Percentiles rank a stretch among this genome's conserved stretches.
Evolutionary conservation across 1,140 invertebrate genomes (phyloP).

Genomic region (Charaxes varanes): DNA sequence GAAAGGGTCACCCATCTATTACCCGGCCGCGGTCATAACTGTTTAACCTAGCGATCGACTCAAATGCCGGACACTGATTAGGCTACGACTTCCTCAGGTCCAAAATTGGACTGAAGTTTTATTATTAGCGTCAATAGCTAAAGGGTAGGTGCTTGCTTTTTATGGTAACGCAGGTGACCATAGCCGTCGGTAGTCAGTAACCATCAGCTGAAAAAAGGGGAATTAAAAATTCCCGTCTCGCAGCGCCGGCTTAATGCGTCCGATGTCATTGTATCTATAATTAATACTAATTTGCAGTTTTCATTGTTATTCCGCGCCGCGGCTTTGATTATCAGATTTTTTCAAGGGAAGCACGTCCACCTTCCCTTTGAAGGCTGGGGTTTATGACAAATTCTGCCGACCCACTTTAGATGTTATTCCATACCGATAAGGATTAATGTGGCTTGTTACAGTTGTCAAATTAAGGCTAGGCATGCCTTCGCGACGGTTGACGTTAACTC

Average conservation of each 20-base stretch:
- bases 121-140: no score
- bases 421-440: conserved; percentile 27
- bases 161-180: no score
- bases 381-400: conserved; percentile 6
- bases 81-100: no score
- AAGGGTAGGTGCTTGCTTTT: no score
- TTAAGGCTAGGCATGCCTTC: conserved; percentile 29
- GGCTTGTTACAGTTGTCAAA: conserved; percentile 24
- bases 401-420: conserved; percentile 26
- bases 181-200: no score
- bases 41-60: no score
- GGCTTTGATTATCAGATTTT: conserved; percentile 59
- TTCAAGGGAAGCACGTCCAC: conserved; percentile 40
- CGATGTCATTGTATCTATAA: conserved; percentile 65
- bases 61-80: no score
- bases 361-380: conserved; percentile 39
- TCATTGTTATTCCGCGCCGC: conserved; percentile 58
- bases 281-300: conserved; percentile 66
- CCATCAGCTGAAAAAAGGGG: no score
- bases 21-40: no score
- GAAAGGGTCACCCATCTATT: no score
- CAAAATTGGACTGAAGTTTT: no score
- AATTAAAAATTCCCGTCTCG: conserved; percentile 52
- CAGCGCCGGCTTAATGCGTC: conserved; percentile 41
- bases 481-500: conserved; percentile 54